Conservation (phyloP, 1,140 invertebrate genomes). For the Pentalonia nigronervosa region DNA sequence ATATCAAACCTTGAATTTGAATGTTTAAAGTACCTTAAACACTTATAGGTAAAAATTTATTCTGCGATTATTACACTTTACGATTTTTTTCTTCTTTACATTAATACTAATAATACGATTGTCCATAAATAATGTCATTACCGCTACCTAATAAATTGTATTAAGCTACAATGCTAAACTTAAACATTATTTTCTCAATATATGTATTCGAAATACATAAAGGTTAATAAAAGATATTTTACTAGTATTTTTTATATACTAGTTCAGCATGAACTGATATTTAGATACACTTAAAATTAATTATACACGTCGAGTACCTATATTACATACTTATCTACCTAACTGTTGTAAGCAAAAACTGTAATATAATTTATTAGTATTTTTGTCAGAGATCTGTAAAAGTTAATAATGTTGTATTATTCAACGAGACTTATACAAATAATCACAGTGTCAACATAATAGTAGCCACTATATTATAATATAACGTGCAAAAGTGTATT, state of each 20-base stretch:
- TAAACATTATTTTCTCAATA: not conserved
- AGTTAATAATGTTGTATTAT: not conserved
- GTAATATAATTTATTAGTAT: not conserved
- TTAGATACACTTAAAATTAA: too few species aligned
- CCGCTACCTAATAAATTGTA: not conserved
- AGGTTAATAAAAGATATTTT: not conserved
- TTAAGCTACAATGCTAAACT: not conserved
- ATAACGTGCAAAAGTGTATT: too few species aligned
- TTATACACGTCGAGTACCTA: too few species aligned
- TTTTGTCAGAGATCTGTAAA: not conserved
- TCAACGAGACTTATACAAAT: not conserved
- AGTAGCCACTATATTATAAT: not conserved
- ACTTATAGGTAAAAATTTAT: not conserved
- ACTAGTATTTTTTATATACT: not conserved
- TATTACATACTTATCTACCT: too few species aligned
- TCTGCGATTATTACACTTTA: not conserved
- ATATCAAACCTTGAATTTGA: conserved; percentile 12
- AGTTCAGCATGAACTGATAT: not conserved
- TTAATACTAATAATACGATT: not conserved
- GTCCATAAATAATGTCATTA: not conserved
- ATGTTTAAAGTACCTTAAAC: not conserved
- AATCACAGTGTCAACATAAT: not conserved
- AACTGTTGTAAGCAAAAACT: not conserved
- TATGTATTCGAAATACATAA: not conserved
- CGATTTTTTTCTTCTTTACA: not conserved